phyloP scores from a whole-genome alignment of 2,113 vertebrate species.

The Stegastes partitus region DNA sequence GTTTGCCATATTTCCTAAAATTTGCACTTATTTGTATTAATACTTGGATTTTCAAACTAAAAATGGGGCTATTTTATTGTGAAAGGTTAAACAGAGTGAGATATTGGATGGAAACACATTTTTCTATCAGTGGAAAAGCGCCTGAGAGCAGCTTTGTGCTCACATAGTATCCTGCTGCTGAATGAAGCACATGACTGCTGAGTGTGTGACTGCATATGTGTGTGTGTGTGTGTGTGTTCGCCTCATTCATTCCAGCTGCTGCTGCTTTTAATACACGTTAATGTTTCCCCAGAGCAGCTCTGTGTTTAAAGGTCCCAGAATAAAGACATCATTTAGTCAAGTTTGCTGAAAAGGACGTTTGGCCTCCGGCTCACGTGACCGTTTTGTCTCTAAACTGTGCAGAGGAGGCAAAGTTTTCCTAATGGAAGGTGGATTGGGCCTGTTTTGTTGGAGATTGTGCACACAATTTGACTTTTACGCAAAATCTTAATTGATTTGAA shows the following conservation, averaged over 20 bases:
- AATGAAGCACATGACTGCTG: constrained; percentile 57
- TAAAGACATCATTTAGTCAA: constrained; percentile 17
- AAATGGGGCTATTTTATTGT: constrained; percentile 2
- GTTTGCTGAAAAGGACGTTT: not conserved
- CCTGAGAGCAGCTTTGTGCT: not conserved
- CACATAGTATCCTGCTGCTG: constrained; percentile 1
- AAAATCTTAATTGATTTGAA: too few relatives aligned
- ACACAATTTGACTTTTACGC: too few relatives aligned
- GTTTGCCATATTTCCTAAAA: too few relatives aligned
- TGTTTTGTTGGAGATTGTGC: too few relatives aligned
- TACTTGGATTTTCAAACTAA: too few relatives aligned
- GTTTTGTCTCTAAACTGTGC: too few relatives aligned
- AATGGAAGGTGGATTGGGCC: accelerated
- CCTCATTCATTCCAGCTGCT: constrained; percentile 18
- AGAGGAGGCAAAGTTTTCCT: not conserved
- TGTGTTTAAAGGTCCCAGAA: constrained; percentile 2
- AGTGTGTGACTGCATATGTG: constrained; percentile 25
- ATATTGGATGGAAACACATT: not conserved
- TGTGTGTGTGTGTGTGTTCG: constrained; percentile 17
- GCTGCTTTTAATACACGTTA: not conserved
- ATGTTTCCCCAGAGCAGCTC: too few relatives aligned
- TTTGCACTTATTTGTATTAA: too few relatives aligned
- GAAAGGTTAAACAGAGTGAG: not conserved
- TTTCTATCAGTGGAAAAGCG: not conserved
- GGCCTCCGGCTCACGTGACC: constrained; percentile 11